Conservation (phyloP, 2,888 invertebrate genomes). For the Lasioglossum calceatum region DNA sequence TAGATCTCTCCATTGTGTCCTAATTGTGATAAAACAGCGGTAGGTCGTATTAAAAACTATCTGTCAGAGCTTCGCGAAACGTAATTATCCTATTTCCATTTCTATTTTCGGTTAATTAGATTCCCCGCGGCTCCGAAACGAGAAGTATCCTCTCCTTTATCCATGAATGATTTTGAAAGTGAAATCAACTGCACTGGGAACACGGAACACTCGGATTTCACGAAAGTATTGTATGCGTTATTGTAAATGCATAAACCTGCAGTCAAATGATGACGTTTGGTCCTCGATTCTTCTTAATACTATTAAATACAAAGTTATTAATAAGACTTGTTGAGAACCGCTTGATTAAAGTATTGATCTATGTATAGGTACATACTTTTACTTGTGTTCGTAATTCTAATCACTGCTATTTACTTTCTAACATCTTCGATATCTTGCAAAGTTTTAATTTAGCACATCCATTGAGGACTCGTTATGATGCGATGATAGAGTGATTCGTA, state of each 20-base stretch:
- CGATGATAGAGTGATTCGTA: not conserved
- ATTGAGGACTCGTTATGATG: not conserved
- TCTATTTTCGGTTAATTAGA: not conserved
- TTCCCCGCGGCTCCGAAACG: not conserved
- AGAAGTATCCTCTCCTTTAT: not conserved
- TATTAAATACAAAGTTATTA: not conserved
- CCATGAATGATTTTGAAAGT: slow-evolving; percentile 2
- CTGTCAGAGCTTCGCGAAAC: not conserved
- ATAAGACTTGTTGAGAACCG: not conserved
- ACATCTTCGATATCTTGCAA: not conserved
- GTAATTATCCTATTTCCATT: not conserved
- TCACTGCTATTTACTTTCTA: not conserved
- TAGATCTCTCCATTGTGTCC: slow-evolving; percentile 5
- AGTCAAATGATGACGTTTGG: too few relatives aligned
- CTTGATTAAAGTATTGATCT: not conserved
- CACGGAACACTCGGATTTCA: not conserved
- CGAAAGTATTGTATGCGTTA: not conserved
- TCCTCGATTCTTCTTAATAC: not conserved
- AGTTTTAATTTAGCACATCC: not conserved
- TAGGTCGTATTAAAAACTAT: not conserved
- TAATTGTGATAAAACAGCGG: not conserved
- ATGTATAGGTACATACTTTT: not conserved
- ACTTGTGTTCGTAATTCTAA: not conserved
- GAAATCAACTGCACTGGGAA: not conserved
- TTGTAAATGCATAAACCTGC: too few relatives aligned